Base-by-base conservation (phyloP, 2,888 invertebrate genomes). In the Mechanitis messenoides region DNA sequence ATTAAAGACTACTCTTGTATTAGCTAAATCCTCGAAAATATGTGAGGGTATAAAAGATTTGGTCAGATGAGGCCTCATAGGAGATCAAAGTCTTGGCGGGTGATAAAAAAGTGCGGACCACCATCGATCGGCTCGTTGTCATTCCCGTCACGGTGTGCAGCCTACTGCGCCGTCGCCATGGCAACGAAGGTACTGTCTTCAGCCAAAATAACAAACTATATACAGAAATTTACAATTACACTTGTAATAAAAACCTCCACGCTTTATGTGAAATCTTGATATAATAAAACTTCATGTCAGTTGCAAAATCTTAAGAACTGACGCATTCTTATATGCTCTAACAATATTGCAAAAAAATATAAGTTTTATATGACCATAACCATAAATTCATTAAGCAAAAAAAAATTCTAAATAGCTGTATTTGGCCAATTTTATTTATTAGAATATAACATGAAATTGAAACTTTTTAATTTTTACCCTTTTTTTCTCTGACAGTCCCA, bases 91-190 rank as follows among this genome's bases (percentile, higher is more conserved):
- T 63, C 65, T 69, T 62, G 57, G 63, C 56, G 63, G 66, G 59
- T 55, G 63, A 62, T 68, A 72, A 78, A 75, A 77, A 77, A 74
- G 69, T 68, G 71, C 65, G 74, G 71, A 70, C 83, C 85, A 80
- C 83, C 87, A 88, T 88, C 81, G 74, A 72, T 74, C 74, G 55
- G 46, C 58, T 72, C 74, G 79, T 88, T 85, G 79, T 78, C 78
- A 88, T 87, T 87, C 88, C 72, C 80, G 81, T 84, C 88, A 87
- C 88, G 87, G 71, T 65, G 79, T 81, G 83, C 80, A 73, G 85
- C 84, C 85, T 83, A 82, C 81, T 81, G 86, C 83, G 84, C 77
- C 82, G 87, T 87, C 72, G 76, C 79, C 78, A 85, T 87, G 79
- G 76, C 78, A 80, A 88, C 88, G 60, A 56, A 55, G 31, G 31